A percentile compares a stretch with the other conserved stretches of the same genome.
Evolutionary conservation across 2,113 vertebrate genomes (phyloP).

Genomic region (Daphoenositta chrysoptera): DNA sequence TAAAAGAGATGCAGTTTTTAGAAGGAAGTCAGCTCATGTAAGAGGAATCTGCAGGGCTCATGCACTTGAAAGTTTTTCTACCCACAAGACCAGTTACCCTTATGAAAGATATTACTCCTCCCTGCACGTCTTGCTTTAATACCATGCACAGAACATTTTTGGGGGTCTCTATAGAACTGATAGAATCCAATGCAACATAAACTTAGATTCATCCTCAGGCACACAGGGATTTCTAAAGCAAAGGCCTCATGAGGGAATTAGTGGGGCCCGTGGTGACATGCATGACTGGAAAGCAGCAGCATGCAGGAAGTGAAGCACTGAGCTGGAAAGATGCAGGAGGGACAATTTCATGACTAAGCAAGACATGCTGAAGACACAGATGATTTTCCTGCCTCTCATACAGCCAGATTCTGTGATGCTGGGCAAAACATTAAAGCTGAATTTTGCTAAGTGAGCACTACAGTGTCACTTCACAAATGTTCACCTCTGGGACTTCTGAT

Average conservation of each 20-base stretch:
- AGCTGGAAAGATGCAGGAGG: not conserved
- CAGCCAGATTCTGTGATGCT: not conserved
- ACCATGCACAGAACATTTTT: not conserved
- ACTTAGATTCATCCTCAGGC: not conserved
- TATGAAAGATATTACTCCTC: not conserved
- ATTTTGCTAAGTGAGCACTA: not conserved
- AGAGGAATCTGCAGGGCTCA: not conserved
- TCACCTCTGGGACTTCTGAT: not conserved
- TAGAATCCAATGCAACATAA: not conserved
- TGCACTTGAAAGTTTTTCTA: not conserved
- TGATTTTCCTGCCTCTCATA: not conserved
- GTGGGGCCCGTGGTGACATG: not conserved
- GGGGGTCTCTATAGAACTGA: not conserved
- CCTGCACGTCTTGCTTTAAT: not conserved
- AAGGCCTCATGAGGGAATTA: not conserved
- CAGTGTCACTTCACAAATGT: not conserved
- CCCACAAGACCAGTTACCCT: not conserved
- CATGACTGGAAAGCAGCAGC: not conserved
- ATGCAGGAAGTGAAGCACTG: not conserved
- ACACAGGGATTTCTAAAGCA: not conserved
- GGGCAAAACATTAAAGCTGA: not conserved
- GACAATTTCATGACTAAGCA: not conserved
- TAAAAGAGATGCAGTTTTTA: not conserved
- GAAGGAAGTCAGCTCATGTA: not conserved
- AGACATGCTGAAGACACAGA: not conserved